Conservation (phyloP, 2,888 invertebrate genomes). For the Adela reaumurella region DNA sequence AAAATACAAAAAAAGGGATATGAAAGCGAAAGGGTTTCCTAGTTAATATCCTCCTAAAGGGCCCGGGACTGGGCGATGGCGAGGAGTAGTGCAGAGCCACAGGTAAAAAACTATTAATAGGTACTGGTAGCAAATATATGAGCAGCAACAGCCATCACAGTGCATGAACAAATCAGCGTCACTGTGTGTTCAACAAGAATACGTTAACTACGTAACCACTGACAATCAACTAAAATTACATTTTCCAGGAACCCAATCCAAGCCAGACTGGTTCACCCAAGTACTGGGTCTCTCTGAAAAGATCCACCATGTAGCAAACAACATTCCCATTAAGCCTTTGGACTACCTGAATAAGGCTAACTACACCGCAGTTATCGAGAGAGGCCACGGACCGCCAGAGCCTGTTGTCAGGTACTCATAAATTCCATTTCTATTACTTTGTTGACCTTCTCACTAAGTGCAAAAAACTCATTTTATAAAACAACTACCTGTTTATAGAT, state of each 20-base stretch:
- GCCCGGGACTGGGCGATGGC: no score
- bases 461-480: no score
- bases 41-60: no score
- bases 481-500: no score
- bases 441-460: no score
- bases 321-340: conserved; percentile 58
- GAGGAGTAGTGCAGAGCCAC: no score
- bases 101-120: conserved; percentile 9
- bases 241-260: conserved; percentile 22
- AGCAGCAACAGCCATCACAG: no score
- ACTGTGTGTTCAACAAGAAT: no score
- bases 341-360: conserved; percentile 62
- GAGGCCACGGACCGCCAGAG: conserved; percentile 68
- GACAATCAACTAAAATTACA: conserved; percentile 6
- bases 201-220: conserved; percentile 7
- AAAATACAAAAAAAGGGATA: no score
- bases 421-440: no score
- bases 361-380: conserved; percentile 67
- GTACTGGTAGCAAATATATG: conserved; percentile 19
- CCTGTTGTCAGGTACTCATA: conserved; percentile 57
- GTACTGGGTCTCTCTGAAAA: conserved; percentile 57
- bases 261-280: conserved; percentile 36
- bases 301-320: conserved; percentile 62
- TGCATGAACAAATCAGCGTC: no score
- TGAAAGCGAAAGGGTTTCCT: no score